A percentile compares a stretch with the other conserved stretches of the same genome.
phyloP scores from a whole-genome alignment of 2,797 vertebrate genomes.

The Potorous gilbertii region DNA sequence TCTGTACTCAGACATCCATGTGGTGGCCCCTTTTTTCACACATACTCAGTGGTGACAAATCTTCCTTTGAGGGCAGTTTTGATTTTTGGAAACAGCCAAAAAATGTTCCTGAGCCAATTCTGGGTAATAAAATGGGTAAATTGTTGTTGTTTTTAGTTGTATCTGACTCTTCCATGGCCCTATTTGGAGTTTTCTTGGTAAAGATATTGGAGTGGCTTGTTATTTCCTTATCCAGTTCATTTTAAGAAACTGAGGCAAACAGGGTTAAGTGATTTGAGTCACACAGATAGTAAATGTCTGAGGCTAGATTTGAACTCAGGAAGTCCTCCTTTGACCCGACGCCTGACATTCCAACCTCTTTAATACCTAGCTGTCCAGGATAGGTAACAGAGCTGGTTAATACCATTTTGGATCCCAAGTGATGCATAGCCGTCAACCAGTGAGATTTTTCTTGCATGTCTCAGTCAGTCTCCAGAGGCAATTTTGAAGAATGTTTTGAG shows the following conservation, averaged over 20 bases:
- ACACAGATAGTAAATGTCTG: not conserved
- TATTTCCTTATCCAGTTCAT: not conserved
- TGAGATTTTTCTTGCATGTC: not conserved
- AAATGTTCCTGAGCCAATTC: not conserved
- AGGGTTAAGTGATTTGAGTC: not conserved
- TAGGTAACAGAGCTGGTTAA: not conserved
- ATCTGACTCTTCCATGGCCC: not conserved
- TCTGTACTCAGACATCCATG: not conserved
- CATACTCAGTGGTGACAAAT: not conserved
- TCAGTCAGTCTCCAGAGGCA: not conserved
- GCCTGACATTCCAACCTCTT: not conserved
- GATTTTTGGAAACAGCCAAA: conserved; percentile 2
- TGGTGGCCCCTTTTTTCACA: not conserved
- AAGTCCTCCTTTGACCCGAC: not conserved
- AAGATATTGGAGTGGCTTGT: not conserved
- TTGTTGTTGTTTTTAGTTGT: not conserved
- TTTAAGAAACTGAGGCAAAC: not conserved
- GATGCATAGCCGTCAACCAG: not conserved
- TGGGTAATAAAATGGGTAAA: not conserved
- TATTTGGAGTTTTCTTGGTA: not conserved
- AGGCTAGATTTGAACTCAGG: not conserved
- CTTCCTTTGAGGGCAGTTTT: not conserved
- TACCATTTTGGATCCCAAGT: not conserved
- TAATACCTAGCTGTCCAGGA: not conserved
- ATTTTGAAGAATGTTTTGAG: not conserved